These are phyloP conservation scores for Augochlorella aurata DNA, from an alignment of 2,888 invertebrate genomes.

Conservation along the genomic window DNA sequence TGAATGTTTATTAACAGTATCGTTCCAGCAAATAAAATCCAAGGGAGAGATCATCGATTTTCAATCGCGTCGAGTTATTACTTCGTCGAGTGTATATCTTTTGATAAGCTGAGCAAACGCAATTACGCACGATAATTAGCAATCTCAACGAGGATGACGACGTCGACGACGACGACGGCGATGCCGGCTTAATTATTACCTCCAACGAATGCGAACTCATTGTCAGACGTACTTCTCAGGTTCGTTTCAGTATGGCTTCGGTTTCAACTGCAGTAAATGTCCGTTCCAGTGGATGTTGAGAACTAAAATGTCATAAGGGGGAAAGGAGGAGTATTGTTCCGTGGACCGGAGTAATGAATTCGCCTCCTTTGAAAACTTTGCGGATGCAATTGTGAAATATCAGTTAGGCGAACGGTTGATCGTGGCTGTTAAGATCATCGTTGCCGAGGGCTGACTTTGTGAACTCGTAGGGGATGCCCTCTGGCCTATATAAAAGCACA, in stretches of 20 bases:
- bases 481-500: no score
- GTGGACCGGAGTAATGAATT: background rate
- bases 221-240: background rate
- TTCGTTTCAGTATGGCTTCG: background rate
- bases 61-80: background rate
- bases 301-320: background rate
- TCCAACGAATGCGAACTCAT: background rate
- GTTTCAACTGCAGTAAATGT: background rate
- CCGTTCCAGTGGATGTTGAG: background rate
- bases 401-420: background rate
- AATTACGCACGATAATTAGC: slow-evolving; percentile 9
- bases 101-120: background rate
- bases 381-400: background rate
- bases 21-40: no score
- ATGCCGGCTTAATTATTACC: slow-evolving; percentile 17
- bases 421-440: background rate
- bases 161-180: background rate
- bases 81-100: background rate
- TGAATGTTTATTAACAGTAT: no score
- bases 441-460: background rate
- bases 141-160: background rate
- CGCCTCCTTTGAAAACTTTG: background rate
- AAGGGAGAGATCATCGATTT: background rate
- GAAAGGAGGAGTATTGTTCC: background rate
- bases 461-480: no score